phyloP scores from a whole-genome alignment of 2,797 vertebrate species.

The Melanotaenia parkinsoni region DNA sequence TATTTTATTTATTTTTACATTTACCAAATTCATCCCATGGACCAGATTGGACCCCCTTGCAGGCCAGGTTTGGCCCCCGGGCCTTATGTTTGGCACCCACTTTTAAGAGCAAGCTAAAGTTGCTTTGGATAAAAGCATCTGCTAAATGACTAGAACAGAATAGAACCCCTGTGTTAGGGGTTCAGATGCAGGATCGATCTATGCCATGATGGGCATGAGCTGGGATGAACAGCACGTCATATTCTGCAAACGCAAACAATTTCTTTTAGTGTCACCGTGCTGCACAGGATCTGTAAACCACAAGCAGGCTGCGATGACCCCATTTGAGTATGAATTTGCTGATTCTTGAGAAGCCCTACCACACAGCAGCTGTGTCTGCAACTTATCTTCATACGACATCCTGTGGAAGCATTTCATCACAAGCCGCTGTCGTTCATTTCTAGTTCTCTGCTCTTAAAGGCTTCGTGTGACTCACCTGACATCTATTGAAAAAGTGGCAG shows the following conservation, averaged over 20 bases:
- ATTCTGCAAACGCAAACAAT: slow-evolving; percentile 12
- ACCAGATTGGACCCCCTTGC: neutral
- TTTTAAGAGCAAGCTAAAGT: no score
- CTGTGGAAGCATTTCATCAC: slow-evolving; percentile 50
- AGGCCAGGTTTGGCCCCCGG: neutral
- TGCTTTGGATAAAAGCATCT: no score
- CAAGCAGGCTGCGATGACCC: slow-evolving; percentile 53
- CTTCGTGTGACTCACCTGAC: neutral
- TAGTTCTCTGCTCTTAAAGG: no score
- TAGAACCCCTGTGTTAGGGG: no score
- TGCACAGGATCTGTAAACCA: slow-evolving; percentile 40
- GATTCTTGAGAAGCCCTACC: slow-evolving; percentile 49
- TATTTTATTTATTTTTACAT: no score
- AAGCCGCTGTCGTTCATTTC: neutral
- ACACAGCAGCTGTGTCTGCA: slow-evolving; percentile 60
- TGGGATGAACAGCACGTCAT: neutral
- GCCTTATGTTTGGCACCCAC: neutral
- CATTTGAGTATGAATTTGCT: slow-evolving; percentile 34
- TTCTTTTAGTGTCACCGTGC: slow-evolving; percentile 31
- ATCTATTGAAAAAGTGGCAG: neutral
- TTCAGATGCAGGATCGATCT: neutral
- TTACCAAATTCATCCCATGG: neutral
- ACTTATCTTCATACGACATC: slow-evolving; percentile 54
- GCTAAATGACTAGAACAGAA: no score
- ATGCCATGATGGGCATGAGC: neutral